Conservation (phyloP, 1,140 invertebrate species). For the Bathynomus jamesi region DNA sequence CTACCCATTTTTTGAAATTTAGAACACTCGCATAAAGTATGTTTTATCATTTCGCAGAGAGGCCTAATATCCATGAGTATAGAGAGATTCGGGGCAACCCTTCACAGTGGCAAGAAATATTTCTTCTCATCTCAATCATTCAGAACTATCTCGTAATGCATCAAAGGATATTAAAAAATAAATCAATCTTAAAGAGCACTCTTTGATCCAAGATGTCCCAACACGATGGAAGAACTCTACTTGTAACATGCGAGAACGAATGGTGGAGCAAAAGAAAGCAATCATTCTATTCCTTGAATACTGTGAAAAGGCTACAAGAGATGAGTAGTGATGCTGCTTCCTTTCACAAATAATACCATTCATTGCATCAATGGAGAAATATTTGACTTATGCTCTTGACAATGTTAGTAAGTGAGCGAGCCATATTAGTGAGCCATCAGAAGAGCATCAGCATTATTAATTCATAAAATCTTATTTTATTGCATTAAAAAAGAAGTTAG, state of each 20-base stretch:
- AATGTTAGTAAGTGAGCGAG: background rate
- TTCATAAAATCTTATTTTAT: background rate
- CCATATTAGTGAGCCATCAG: background rate
- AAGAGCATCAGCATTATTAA: background rate
- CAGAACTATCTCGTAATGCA: background rate
- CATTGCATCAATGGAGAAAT: background rate
- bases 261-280: background rate
- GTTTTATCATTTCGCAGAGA: too few species aligned
- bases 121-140: background rate
- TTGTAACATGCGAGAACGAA: background rate
- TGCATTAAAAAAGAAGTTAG: background rate
- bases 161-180: background rate
- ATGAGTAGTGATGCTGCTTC: background rate
- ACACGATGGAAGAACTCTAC: background rate
- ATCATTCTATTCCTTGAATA: background rate
- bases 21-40: too few species aligned
- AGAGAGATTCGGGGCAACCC: too few species aligned
- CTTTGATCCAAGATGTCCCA: background rate
- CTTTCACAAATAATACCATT: background rate
- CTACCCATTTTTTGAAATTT: too few species aligned
- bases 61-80: too few species aligned
- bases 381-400: background rate
- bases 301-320: background rate
- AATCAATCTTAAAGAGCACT: background rate
- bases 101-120: background rate